Evolutionary conservation across 2,888 invertebrate genomes (phyloP), one percentile per base, ranked within the genome.

Genomic region (Drosophila colorata): DNA sequence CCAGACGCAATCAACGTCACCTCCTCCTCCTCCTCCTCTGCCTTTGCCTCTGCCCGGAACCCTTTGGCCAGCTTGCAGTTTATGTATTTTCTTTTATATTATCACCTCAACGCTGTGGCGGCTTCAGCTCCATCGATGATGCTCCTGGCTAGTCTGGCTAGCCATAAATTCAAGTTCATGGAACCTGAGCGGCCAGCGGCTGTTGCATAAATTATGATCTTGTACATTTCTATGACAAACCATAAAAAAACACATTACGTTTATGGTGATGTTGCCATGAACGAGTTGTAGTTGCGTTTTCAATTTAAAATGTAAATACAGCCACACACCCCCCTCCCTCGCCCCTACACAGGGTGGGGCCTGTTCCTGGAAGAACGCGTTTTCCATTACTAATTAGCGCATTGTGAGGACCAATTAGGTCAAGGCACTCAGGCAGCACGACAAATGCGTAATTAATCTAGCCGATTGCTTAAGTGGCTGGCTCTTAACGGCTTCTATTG

Each of bases 151-250:
- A 46, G 65, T 60, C 74, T 68, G 88, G 67, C 74, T 68, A 87
- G 67, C 70, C 78, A 88, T 84, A 84, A 84, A 88, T 86, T 88
- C 72, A 65, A 75, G 78, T 73, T 78, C 58, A 67, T 52, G 33
- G 55, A 18, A 18, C 33, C 43, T 14, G 35, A 33, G 41, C 33
- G 59, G 38, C 33, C 28, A 47, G 69, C 49, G 48, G 61, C 61
- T 37, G 68, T 60, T 87, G 83, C 83, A 84, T 84, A 84, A 84
- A 84, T 84, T 84, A 84, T 88, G 88, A 72, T 86, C 78, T 80
- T 75, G 64, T 84, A 69, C 72, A 87, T 78, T 80, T 78, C 81
- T 84, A 80, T 84, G 81, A 82, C 81, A 84, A 78, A 52, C 81
- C 81, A 84, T 87, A 84, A 72, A 84, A 76, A 68, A 76, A 72